phyloP scores from a whole-genome alignment of 1,140 invertebrate genomes.

The Drosophila insularis region DNA sequence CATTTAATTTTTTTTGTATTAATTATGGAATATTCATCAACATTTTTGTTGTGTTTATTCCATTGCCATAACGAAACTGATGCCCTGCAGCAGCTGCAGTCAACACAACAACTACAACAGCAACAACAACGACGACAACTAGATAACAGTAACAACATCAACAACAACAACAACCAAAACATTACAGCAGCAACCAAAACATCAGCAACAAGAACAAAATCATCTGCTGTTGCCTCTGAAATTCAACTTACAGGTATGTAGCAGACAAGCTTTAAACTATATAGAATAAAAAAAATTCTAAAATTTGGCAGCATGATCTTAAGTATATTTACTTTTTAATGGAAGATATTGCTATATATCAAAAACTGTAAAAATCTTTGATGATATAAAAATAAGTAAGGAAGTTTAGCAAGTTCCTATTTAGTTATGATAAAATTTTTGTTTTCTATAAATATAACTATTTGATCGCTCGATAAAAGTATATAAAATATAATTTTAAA shows the following conservation, averaged over 20 bases:
- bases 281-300: background rate
- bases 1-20: constrained; percentile 52
- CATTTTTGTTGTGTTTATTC: constrained; percentile 74
- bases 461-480: too few relatives aligned
- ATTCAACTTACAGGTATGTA: constrained; percentile 57
- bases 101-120: constrained; percentile 27
- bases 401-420: too few relatives aligned
- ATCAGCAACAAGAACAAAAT: constrained; percentile 31
- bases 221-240: constrained; percentile 23
- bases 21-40: constrained; percentile 81
- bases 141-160: background rate
- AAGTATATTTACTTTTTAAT: too few relatives aligned
- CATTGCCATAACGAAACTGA: constrained; percentile 68
- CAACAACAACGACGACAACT: constrained; percentile 23
- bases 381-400: too few relatives aligned
- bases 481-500: too few relatives aligned
- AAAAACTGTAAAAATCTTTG: too few relatives aligned
- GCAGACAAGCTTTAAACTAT: too few relatives aligned
- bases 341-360: too few relatives aligned
- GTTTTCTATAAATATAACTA: too few relatives aligned
- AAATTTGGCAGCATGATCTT: background rate
- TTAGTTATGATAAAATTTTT: too few relatives aligned
- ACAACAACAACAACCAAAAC: constrained; percentile 18
- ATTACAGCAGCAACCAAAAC: constrained; percentile 30
- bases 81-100: constrained; percentile 64